Evolutionary conservation across 2,113 vertebrate species (phyloP).

Genomic region (Thomomys bottae): DNA sequence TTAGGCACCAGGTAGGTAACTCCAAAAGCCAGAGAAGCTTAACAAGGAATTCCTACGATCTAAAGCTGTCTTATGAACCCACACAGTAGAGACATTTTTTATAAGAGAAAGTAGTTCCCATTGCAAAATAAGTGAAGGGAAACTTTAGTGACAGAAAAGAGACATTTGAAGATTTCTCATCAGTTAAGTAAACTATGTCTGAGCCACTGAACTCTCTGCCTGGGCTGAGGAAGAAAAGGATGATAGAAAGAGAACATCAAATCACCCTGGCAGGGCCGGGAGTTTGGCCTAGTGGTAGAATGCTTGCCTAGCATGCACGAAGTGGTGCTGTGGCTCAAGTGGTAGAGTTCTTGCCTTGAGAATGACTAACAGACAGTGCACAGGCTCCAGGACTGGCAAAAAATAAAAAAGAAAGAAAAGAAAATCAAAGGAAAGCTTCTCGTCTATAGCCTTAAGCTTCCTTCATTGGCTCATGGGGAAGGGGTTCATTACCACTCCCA

Average conservation of each 20-base stretch:
- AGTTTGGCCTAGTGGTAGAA: too few species aligned
- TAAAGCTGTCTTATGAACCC: background rate
- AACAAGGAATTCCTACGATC: conserved; percentile 19
- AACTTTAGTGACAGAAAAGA: conserved; percentile 5
- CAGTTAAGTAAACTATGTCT: background rate
- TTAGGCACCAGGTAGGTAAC: background rate
- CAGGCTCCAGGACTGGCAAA: too few species aligned
- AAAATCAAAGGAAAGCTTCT: background rate
- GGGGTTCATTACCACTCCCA: background rate
- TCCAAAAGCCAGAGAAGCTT: background rate
- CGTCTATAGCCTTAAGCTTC: background rate
- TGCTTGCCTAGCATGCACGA: too few species aligned
- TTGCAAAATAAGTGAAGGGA: conserved; percentile 26
- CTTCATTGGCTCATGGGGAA: background rate
- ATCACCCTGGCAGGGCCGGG: background rate
- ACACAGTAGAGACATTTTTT: conserved; percentile 7
- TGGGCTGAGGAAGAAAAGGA: background rate
- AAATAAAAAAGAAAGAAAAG: too few species aligned
- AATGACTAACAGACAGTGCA: too few species aligned
- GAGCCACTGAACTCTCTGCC: background rate
- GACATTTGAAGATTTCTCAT: background rate
- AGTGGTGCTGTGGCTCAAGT: too few species aligned
- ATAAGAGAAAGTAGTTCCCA: conserved; percentile 25
- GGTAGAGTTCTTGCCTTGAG: too few species aligned
- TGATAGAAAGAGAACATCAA: background rate